phyloP scores from a whole-genome alignment of 2,113 vertebrate genomes.

The Rynchops niger region DNA sequence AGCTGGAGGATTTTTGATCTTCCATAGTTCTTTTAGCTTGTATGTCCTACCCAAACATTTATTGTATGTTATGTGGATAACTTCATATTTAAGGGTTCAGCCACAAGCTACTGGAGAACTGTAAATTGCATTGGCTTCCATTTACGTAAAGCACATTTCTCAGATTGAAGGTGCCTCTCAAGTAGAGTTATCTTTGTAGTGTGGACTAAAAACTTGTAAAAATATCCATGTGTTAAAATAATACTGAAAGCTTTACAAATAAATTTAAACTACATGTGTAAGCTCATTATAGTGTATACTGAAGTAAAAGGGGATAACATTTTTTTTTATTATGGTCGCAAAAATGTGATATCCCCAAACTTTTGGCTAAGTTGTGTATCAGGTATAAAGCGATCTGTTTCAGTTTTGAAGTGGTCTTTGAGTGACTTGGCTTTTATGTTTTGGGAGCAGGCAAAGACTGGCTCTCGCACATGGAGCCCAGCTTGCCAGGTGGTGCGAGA shows the following conservation, averaged over 20 bases:
- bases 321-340: neutral
- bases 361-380: neutral
- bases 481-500: neutral
- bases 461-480: rapidly evolving
- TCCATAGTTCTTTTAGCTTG: neutral
- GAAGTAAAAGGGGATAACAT: neutral
- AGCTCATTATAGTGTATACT: neutral
- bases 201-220: neutral
- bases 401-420: neutral
- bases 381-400: neutral
- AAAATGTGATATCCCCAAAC: neutral
- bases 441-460: neutral
- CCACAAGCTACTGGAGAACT: neutral
- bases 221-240: neutral
- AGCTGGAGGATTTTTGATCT: slow-evolving; percentile 35
- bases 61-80: neutral
- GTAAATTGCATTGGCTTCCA: neutral
- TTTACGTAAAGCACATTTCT: neutral
- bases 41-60: neutral
- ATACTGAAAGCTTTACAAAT: neutral
- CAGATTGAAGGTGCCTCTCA: neutral
- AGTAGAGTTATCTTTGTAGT: neutral
- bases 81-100: neutral
- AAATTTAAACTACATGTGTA: neutral
- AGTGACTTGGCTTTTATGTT: neutral